Evolutionary conservation across 2,888 invertebrate genomes (phyloP).

Genomic region (Diachrysia chrysitis): DNA sequence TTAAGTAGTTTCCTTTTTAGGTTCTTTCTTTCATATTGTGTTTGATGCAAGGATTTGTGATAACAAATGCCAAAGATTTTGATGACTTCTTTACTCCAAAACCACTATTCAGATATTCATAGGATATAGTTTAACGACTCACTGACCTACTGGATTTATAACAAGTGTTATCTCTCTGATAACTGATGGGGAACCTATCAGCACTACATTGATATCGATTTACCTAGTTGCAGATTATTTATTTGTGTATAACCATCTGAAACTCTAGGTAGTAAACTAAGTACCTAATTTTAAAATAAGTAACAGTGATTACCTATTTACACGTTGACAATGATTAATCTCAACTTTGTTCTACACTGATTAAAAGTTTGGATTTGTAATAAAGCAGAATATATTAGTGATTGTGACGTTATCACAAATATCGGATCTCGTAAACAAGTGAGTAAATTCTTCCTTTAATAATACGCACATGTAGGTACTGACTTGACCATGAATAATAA

Average conservation of each 20-base stretch:
- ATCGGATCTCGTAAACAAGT: constrained; percentile 53
- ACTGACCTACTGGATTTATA: not conserved
- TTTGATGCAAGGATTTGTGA: no score
- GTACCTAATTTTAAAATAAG: not conserved
- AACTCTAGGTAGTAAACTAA: not conserved
- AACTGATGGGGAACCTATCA: constrained; percentile 71
- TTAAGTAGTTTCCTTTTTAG: no score
- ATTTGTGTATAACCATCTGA: not conserved
- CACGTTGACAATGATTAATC: not conserved
- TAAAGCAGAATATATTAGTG: constrained; percentile 40
- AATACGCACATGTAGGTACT: not conserved
- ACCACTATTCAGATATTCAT: no score
- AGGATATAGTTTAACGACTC: not conserved
- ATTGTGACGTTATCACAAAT: constrained; percentile 42
- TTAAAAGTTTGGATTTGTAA: constrained; percentile 20
- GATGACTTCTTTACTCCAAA: no score
- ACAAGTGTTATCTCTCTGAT: constrained; percentile 75
- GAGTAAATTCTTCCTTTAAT: constrained; percentile 29
- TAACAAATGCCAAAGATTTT: no score
- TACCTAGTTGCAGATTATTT: not conserved
- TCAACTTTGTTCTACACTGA: constrained; percentile 5
- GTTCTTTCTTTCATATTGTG: no score
- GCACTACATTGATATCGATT: constrained; percentile 65
- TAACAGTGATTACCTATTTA: not conserved
- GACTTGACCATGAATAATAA: not conserved